Evolutionary conservation across 2,888 invertebrate genomes (phyloP), one percentile per base, ranked within the genome.

Genomic region (Odontothrips loti): DNA sequence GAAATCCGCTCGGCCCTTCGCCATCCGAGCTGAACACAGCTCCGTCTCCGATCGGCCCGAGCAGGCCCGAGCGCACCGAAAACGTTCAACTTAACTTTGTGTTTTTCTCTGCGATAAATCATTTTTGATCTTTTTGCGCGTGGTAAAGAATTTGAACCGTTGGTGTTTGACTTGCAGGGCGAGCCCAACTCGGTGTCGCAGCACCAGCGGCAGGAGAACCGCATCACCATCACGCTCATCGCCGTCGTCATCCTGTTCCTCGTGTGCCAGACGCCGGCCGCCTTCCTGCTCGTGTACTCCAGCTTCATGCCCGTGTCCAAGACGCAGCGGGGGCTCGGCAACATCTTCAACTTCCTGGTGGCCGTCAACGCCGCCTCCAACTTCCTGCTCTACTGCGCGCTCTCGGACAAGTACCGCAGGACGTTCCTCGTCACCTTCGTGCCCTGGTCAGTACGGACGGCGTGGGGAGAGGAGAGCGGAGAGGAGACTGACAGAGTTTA

Each of bases 221-320:
- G 93, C 83, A 93, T 95, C 83, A 95, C 95, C 3, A 89, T 93
- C 68, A 93, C 94, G 86, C 87, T 95, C 68, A 94, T 94, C 81
- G 91, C 92, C 0, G 93, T 95, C 23, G 94, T 95, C 11, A 89
- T 94, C 79, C 89, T 94, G 81, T 94, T 94, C 86, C 89, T 94
- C 75, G 85, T 94, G 10, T 94, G 94, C 85, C 94, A 94, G 86
- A 88, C 92, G 80, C 94, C 94, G 0, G 91, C 91, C 84, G 92
- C 93, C 0, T 88, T 89, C 12, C 87, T 89, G 82, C 86, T 91
- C 79, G 88, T 93, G 58, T 86, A 85, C 51, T 83, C 82, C 78
- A 82, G 84, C 79, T 84, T 85, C 81, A 85, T 85, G 80, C 85
- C 85, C 23, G 85, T 85, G 12, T 82, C 82, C 10, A 82, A 83